Base-by-base conservation (phyloP, 2,888 invertebrate species). In the Ornithoptera priamus region DNA sequence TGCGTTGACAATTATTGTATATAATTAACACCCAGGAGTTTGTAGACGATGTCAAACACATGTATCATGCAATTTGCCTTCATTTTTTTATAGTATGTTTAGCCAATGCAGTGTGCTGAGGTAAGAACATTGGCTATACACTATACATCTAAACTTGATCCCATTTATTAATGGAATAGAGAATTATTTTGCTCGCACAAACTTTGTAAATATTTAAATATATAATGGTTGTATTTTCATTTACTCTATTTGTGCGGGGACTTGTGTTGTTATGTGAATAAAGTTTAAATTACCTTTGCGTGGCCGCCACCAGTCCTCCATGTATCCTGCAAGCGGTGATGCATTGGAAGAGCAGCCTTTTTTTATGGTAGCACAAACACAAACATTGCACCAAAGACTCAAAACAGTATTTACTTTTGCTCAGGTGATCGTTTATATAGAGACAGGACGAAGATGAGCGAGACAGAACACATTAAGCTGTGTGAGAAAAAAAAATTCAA, bases 261-360 rank as follows among this genome's bases (percentile, higher is more conserved):
- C n/a, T 6, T n/a, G n/a, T 53, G 6, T 56, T 20, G 56, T 20
- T 20, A 56, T 82, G 87, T 87, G 87, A 88, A 81, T 85, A 85
- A 83, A 83, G 82, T 83, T 90, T 77, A 82, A 94, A 94, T 95
- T 96, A 97, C 97, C 97, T 98, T 97, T 97, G 90, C 97, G 95
- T 90, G 97, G 97, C 94, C 97, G 96, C 97, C 97, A 97, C 97
- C 97, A 97, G 95, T 97, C 97, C 96, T 98, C 97, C 96, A 97
- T 97, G 96, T 97, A 97, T 95, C 97, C 97, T 97, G 97, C 96
- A 96, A 97, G 96, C 93, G 96, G 95, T 94, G 96, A 96, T 95
- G 97, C 97, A 95, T 94, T 94, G 94, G 94, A 94, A 94, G 94
- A 94, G 89, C 92, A 90, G 93, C 93, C 93, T 93, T 93, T 85